phyloP scores from a whole-genome alignment of 2,888 invertebrate species.

The Mactromeris polynyma region DNA sequence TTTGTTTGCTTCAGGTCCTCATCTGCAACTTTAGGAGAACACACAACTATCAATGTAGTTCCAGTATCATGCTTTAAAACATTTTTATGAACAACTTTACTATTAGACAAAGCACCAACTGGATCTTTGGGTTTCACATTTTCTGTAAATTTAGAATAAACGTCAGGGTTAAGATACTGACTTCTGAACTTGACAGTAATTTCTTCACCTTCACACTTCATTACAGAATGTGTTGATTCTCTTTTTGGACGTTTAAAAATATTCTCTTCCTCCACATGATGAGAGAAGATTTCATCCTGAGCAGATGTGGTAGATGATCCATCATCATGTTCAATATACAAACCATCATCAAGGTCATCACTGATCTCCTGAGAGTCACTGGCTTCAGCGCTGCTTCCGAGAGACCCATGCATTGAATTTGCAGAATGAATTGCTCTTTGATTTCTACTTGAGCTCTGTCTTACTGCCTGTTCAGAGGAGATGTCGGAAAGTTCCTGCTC shows the following conservation, averaged over 20 bases:
- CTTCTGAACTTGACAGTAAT: constrained; percentile 74
- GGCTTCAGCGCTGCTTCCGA: constrained; percentile 49
- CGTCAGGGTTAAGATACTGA: constrained; percentile 74
- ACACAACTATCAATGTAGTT: constrained; percentile 82
- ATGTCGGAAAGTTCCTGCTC: constrained; percentile 33
- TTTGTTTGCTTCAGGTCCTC: constrained; percentile 73
- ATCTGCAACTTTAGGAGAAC: constrained; percentile 78
- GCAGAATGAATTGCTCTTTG: constrained; percentile 26
- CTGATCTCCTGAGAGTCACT: constrained; percentile 46
- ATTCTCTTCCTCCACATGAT: constrained; percentile 52
- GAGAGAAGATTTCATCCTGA: constrained; percentile 39
- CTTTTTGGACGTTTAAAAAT: constrained; percentile 55
- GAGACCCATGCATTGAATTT: constrained; percentile 47
- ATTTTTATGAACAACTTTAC: constrained; percentile 78
- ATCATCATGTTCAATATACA: constrained; percentile 70
- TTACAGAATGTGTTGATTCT: constrained; percentile 25
- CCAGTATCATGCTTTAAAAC: constrained; percentile 79
- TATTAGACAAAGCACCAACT: constrained; percentile 75
- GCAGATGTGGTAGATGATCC: constrained; percentile 46
- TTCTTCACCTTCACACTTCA: constrained; percentile 59
- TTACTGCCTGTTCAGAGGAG: constrained; percentile 3
- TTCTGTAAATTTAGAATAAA: constrained; percentile 75
- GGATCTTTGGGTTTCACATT: constrained; percentile 72
- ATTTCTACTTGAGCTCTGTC: background rate
- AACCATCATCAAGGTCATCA: constrained; percentile 60